Evolutionary conservation across 2,113 vertebrate species (phyloP), one percentile per base, ranked within the genome.

Genomic region (Leptobrachium ailaonicum): DNA sequence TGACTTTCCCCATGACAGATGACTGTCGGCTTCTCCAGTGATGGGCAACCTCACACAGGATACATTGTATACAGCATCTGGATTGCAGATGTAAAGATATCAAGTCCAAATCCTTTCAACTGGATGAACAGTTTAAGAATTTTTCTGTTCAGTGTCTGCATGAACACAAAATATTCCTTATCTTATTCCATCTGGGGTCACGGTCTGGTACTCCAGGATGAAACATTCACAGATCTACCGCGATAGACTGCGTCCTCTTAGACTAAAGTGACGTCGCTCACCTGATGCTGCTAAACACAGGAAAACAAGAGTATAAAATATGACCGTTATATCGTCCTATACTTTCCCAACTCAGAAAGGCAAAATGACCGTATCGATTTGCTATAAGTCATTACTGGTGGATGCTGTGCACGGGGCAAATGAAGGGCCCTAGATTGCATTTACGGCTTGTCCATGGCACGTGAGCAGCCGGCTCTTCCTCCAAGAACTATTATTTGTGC

Each of bases 321-420:
- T 73, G 47, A 72, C 63, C 42, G 69, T 66, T 64, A 63, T 43
- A 54, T 71, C 63, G 67, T 50, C 76, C 76, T 47, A 53, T 78
- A 63, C 68, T 43, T 69, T 73, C 47, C 45, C 47, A 64, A 56
- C 70, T 66, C 14, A 4, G 41, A 72, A 68, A 68, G 78, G 63
- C 71, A 80, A 71, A 74, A 80, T 80, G 78, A 67, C 63, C 64
- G 67, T 80, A 80, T 80, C 72, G 78, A 80, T 80, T 80, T 67
- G 64, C 78, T 73, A 73, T 73, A 74, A 67, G 78, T 74, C 63
- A 74, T 80, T 74, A 73, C 71, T 43, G 78, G 54, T 9, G 45
- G 70, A 73, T 67, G 63, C 71, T 41, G 41, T 54, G 60, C 63
- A 45, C 45, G 50, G 47, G 50, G 78, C 63, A 73, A 73, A 79